phyloP scores from a whole-genome alignment of 2,797 vertebrate species.

The Triplophysa yarkandensis region DNA sequence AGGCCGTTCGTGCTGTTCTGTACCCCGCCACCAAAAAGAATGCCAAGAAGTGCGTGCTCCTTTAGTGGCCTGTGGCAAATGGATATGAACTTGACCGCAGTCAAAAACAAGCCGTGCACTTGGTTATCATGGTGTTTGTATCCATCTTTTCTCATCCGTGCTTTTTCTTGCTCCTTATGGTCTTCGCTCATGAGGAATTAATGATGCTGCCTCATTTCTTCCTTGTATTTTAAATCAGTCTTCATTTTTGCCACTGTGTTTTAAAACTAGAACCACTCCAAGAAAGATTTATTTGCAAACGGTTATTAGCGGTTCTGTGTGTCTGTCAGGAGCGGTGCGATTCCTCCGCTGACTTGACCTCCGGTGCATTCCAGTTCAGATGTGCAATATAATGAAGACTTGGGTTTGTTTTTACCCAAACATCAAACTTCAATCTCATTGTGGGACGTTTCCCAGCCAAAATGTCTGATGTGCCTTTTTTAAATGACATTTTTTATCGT shows the following conservation, averaged over 20 bases:
- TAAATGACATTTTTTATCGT: not conserved
- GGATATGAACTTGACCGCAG: slow-evolving; percentile 65
- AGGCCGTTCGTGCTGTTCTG: slow-evolving; percentile 89
- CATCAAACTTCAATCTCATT: not conserved
- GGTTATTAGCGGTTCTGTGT: not conserved
- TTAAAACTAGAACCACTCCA: not conserved
- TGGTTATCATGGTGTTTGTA: slow-evolving; percentile 57
- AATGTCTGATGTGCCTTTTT: not conserved
- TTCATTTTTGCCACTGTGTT: slow-evolving; percentile 8
- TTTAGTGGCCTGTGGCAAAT: slow-evolving; percentile 73
- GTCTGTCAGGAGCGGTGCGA: not conserved
- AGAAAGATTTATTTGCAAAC: not conserved
- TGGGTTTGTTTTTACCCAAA: not conserved
- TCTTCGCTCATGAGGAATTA: slow-evolving; percentile 18
- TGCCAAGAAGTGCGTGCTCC: slow-evolving; percentile 86
- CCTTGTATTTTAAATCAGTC: slow-evolving; percentile 38
- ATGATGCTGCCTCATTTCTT: slow-evolving; percentile 15
- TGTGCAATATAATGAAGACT: slow-evolving; percentile 36
- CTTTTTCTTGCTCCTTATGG: slow-evolving; percentile 22
- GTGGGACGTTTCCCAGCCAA: not conserved
- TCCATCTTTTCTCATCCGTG: slow-evolving; percentile 26
- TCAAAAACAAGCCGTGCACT: slow-evolving; percentile 56
- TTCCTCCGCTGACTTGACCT: not conserved
- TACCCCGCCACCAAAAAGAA: slow-evolving; percentile 91
- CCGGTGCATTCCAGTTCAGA: not conserved